Evolutionary conservation across 2,797 vertebrate genomes (phyloP), one percentile per base, ranked within the genome.

Genomic region (Myotis myotis): DNA sequence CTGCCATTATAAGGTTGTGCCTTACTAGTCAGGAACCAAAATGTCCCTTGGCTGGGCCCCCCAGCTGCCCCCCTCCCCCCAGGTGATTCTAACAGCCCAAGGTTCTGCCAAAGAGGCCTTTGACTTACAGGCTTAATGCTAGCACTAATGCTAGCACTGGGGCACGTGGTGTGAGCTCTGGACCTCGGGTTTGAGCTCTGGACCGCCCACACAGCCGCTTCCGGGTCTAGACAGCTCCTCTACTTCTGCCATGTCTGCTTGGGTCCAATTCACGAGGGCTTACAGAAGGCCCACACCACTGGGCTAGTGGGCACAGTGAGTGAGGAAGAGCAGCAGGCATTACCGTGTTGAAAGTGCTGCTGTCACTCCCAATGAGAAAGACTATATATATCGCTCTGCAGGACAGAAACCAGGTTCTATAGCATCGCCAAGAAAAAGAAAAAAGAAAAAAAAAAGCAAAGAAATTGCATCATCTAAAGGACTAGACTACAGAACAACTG

Each of bases 21-120:
- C 96, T 97, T 97, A 91, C 93, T 80, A 93, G 71, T 78, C 82
- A 80, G 93, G 93, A 95, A 95, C 82, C 92, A 62, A 60, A 92
- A 62, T 19, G 10, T 51, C 16, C 85, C 82, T 70, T 49, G 30
- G 87, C 85, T 75, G 1, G 93, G 57, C 44, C 78, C 60, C 57
- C 74, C 60, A 89, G 85, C 64, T 68, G 74, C 89, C 66, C 64
- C 93, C 55, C 72, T 13, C 57, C 66, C 92, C 53, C 68, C 51
- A 95, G 89, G 85, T 80, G 87, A 95, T 78, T 91, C 79, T 91
- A 68, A 80, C n/a, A 95, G 47, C 75, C 92, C 47, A 70, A 94
- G 68, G 92, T 88, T 89, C 91, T 93, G 87, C 91, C 97, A 95
- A 95, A 97, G 95, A 94, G 80, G 87, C 44, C 94, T 92, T 68